phyloP scores from a whole-genome alignment of 2,113 vertebrate species.

The Malurus alboscapulatus region DNA sequence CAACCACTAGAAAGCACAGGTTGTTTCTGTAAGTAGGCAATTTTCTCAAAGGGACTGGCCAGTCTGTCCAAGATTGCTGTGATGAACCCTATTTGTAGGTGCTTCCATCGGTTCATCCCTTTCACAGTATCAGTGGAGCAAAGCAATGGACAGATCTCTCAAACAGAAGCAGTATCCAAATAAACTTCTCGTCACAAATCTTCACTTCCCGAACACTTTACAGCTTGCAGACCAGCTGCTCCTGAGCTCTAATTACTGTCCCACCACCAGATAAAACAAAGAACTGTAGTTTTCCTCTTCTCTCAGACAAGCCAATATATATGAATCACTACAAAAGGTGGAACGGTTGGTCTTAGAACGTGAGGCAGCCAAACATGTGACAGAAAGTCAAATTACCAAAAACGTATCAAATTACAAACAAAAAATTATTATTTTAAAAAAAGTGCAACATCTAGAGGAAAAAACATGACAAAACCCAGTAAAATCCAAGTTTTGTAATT shows the following conservation, averaged over 20 bases:
- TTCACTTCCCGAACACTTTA: background rate
- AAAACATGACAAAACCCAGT: background rate
- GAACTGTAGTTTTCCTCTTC: background rate
- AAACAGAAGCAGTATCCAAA: background rate
- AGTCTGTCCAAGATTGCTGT: background rate
- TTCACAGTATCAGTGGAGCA: background rate
- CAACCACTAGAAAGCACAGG: background rate
- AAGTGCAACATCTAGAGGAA: background rate
- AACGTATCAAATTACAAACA: background rate
- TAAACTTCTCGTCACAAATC: background rate
- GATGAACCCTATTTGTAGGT: background rate
- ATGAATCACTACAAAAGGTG: background rate
- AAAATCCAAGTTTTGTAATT: background rate
- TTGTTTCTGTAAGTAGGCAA: background rate
- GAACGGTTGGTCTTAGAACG: background rate
- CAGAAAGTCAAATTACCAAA: background rate
- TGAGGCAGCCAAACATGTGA: background rate
- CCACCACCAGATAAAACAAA: accelerated
- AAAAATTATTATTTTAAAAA: background rate
- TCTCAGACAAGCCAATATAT: background rate
- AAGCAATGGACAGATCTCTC: background rate
- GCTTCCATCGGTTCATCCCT: background rate
- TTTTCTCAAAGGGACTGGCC: background rate
- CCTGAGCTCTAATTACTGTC: background rate
- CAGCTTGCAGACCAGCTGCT: background rate